Conservation (phyloP, 2,888 invertebrate species). For the Lymantria dispar region DNA sequence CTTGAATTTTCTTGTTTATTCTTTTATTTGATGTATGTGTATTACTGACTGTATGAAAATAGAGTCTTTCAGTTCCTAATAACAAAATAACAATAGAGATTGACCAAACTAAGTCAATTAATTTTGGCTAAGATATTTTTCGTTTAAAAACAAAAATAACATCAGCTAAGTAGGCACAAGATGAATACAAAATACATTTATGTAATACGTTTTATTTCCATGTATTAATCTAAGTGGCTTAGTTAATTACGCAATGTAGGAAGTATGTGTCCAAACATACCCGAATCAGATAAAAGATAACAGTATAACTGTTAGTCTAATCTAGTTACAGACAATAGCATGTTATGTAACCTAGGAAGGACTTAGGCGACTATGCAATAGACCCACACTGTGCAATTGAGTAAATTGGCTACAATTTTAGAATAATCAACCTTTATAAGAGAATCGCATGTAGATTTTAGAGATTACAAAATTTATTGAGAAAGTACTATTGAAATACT, state of each 20-base stretch:
- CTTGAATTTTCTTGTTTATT: too few species aligned
- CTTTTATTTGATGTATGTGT: too few species aligned
- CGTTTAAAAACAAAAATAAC: too few species aligned
- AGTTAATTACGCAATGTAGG: background rate
- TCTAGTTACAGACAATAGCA: constrained; percentile 3
- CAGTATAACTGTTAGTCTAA: background rate
- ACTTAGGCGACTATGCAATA: background rate
- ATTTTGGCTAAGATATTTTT: too few species aligned
- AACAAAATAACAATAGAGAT: too few species aligned
- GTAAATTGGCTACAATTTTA: background rate
- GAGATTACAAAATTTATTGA: background rate
- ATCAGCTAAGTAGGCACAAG: too few species aligned
- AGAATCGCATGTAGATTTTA: background rate
- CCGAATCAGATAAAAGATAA: constrained; percentile 2
- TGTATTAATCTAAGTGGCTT: too few species aligned
- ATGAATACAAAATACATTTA: background rate
- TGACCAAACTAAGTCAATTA: too few species aligned
- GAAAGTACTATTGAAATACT: too few species aligned
- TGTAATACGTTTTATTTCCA: background rate
- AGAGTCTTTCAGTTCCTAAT: too few species aligned
- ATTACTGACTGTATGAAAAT: too few species aligned
- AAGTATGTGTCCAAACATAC: background rate
- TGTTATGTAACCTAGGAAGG: constrained; percentile 4
- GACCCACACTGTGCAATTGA: background rate
- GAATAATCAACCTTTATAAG: background rate